Evolutionary conservation across 2,888 invertebrate species (phyloP).

Genomic region (Mythimna pallens): DNA sequence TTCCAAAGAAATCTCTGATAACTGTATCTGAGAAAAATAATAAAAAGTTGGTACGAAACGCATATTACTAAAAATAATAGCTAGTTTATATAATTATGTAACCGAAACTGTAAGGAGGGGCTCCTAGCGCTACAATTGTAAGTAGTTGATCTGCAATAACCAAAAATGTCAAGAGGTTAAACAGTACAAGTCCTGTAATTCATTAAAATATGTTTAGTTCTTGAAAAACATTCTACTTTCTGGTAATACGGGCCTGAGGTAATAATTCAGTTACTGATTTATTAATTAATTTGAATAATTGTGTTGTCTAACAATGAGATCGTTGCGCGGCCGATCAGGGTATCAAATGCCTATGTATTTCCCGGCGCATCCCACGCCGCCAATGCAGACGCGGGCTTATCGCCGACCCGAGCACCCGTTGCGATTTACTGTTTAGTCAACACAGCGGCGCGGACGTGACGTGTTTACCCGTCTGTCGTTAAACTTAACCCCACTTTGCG

Average conservation of each 20-base stretch:
- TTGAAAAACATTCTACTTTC: not conserved
- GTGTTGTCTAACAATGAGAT: not conserved
- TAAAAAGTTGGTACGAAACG: no score
- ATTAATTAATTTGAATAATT: not conserved
- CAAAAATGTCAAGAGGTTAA: not conserved
- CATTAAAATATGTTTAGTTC: not conserved
- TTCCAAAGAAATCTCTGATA: no score
- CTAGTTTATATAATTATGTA: no score
- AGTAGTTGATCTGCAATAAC: not conserved
- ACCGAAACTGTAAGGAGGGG: not conserved
- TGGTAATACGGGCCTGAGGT: not conserved
- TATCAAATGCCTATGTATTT: constrained; percentile 1
- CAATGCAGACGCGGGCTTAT: constrained; percentile 31
- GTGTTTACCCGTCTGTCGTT: not conserved
- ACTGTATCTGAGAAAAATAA: no score
- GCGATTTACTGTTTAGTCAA: constrained; percentile 3
- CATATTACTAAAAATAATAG: no score
- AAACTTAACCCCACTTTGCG: not conserved
- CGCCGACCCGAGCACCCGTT: constrained; percentile 25
- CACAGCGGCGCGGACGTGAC: not conserved
- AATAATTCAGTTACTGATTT: not conserved
- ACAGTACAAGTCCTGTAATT: not conserved
- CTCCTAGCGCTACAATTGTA: not conserved
- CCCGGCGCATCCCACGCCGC: constrained; percentile 29
- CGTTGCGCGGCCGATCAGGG: not conserved